Conservation (phyloP, 1,140 invertebrate species). For the Araneus ventricosus region DNA sequence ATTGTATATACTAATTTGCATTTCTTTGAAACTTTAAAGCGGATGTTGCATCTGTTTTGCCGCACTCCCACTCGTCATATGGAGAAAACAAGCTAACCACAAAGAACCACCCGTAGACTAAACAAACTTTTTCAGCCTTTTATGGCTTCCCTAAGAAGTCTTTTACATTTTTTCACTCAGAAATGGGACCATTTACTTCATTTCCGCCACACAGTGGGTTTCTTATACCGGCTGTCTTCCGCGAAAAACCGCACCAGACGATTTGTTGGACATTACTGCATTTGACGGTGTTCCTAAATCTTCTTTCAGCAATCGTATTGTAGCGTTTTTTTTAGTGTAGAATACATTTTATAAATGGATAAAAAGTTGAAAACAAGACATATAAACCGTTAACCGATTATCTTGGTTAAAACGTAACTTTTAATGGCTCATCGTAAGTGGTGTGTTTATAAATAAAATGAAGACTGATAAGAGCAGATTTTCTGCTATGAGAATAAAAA, state of each 20-base stretch:
- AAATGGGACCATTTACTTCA: neutral
- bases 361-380: no score
- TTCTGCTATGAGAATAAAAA: no score
- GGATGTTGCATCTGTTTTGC: neutral
- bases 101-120: neutral
- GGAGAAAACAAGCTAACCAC: neutral
- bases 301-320: neutral
- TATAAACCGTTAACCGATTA: no score
- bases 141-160: neutral
- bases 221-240: neutral
- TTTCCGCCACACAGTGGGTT: neutral
- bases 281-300: no score
- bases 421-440: no score
- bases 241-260: neutral
- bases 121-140: constrained; percentile 16
- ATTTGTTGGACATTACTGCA: neutral
- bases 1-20: neutral
- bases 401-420: no score
- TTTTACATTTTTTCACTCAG: neutral
- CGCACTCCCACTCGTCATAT: neutral
- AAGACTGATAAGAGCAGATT: no score
- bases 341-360: no score
- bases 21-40: neutral
- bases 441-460: no score
- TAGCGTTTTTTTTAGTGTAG: no score